Evolutionary conservation across 2,113 vertebrate genomes (phyloP), one percentile per base, ranked within the genome.

Genomic region (Thunnus thynnus): DNA sequence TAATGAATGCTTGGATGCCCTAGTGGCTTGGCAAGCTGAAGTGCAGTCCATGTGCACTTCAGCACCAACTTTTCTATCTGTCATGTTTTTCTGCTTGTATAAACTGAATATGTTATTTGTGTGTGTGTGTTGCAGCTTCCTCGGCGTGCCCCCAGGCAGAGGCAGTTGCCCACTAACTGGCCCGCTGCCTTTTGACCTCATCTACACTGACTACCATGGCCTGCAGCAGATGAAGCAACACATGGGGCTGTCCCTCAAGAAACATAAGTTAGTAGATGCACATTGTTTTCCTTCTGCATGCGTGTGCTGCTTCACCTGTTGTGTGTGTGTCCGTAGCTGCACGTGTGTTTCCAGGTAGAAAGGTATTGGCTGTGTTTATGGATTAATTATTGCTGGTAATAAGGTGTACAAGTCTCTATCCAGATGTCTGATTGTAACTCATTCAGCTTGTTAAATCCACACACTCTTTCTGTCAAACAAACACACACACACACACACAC

Each of bases 171-270:
- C 98, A 1, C 92, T 99, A 91, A 99, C 96, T 20, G 94, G 92
- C 41, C 97, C 98, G 14, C 88, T 99, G 93, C 95, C 97, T 66
- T 99, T 99, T 0, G 97, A 99, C 95, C 97, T 99, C 91, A 96
- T 99, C 88, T 99, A 99, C 91, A 99, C 98, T 0, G 98, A 99
- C 94, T 99, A 99, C 93, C 98, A 99, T 0, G 98, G 98, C 54
- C 93, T 99, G 61, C 97, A 99, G 90, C 98, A 99, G 95, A 99
- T 99, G 98, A 98, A 97, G 80, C 98, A 98, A 84, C 96, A 99
- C 95, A 99, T 99, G 98, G 98, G 98, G 5, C 96, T 99, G 54
- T 99, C 98, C 67, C 97, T 99, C 75, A 97, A 94, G 92, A 98
- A 96, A 92, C 97, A 99, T 96, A 97, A 97, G 98, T 99, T 46